Evolutionary conservation across 2,113 vertebrate genomes (phyloP), one percentile per base, ranked within the genome.

Genomic region (Rostratula benghalensis): DNA sequence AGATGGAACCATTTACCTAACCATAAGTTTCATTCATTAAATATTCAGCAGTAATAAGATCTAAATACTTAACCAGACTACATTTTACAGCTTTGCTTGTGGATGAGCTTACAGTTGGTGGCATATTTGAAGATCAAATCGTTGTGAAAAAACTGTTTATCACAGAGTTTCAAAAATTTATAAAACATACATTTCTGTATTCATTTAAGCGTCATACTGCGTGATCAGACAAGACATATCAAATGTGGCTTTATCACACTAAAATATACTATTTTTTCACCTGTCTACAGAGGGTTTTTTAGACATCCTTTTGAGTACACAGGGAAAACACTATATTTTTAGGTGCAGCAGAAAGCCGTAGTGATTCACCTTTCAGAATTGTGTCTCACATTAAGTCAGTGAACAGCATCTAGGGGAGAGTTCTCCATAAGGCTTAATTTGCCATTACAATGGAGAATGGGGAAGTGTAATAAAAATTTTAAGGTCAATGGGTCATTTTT

Each of bases 21-120:
- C 92, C 86, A 59, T 95, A 93, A 93, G 89, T 94, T 97, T 96
- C 91, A 94, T 97, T 97, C 95, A 97, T 97, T 96, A 97, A 97
- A 88, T 96, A 97, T 95, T 97, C 94, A 95, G n/a, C 63, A 89
- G 82, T 92, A 96, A 96, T 90, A 96, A 95, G 86, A 97, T 96
- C 94, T 97, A 97, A 97, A 97, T 94, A 81, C 83, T 97, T 97
- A 91, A 91, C 76, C 95, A 93, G 71, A n/a, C 87, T 94, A 63
- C 60, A 93, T 39, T 77, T 74, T 97, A 91, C 77, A 60, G 81
- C 82, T 95, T 77, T 94, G 93, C 92, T 80, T 87, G 63, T 80
- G 77, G 67, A 70, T 96, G 83, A 96, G 90, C 74, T 95, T 93
- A 69, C 82, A 65, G 57, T 67, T 95, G 76, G 85, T 84, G 71